Evolutionary conservation across 2,888 invertebrate genomes (phyloP).

Genomic region (Parascotia fuliginaria): DNA sequence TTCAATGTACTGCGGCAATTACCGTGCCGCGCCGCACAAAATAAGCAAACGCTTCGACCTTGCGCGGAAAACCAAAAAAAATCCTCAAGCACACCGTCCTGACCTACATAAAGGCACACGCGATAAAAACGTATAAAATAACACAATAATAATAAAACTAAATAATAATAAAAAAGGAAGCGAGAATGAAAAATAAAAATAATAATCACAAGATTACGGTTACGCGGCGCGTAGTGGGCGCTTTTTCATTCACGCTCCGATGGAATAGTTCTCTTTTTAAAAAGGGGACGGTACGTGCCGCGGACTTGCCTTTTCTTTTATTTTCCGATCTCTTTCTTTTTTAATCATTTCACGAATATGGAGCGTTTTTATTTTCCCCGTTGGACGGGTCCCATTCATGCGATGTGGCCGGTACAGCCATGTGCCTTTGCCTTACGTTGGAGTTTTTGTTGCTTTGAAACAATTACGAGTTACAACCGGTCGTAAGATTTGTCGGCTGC

Average conservation of each 20-base stretch:
- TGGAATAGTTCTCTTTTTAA: constrained; percentile 84
- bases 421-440: constrained; percentile 33
- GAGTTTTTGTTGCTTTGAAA: constrained; percentile 67
- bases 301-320: constrained; percentile 73
- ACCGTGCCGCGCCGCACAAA: constrained; percentile 47
- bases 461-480: constrained; percentile 69
- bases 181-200: constrained; percentile 77
- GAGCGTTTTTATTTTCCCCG: constrained; percentile 83
- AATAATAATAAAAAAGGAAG: constrained; percentile 76
- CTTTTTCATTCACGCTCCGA: constrained; percentile 84
- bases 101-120: constrained; percentile 80
- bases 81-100: constrained; percentile 65
- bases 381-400: constrained; percentile 71
- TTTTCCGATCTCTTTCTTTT: constrained; percentile 74
- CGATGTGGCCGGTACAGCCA: constrained; percentile 18
- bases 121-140: constrained; percentile 76
- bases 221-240: constrained; percentile 63
- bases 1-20: constrained; percentile 55
- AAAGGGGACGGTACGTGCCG: constrained; percentile 76
- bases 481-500: constrained; percentile 48
- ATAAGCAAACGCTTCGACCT: constrained; percentile 72
- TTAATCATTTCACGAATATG: constrained; percentile 86
- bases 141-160: constrained; percentile 73
- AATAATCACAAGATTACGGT: constrained; percentile 83
- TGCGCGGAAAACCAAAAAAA: constrained; percentile 78